phyloP scores from a whole-genome alignment of 2,113 vertebrate species.

The rabbit (Oryctolagus cuniculus) region DNA sequence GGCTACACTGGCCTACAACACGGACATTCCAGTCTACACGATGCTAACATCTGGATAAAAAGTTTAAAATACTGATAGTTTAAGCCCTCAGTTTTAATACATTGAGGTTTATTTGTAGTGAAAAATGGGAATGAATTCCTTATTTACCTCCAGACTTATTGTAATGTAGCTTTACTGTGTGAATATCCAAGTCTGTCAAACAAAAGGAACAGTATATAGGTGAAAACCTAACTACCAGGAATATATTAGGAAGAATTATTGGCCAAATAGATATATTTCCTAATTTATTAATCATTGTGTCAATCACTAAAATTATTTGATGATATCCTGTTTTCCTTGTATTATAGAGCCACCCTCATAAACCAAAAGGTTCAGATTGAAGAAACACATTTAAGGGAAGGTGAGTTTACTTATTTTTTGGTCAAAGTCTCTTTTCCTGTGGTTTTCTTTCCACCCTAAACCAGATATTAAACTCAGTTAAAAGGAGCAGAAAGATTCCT shows the following conservation, averaged over 20 bases:
- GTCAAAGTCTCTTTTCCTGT: constrained; percentile 35
- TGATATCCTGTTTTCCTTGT: constrained; percentile 23
- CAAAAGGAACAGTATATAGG: not conserved
- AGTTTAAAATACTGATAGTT: not conserved
- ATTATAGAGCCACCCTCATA: constrained; percentile 2
- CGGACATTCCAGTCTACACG: not conserved
- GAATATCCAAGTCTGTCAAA: not conserved
- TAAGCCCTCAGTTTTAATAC: not conserved
- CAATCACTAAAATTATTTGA: constrained; percentile 28
- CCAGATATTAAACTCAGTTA: constrained; percentile 68
- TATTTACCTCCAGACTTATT: not conserved
- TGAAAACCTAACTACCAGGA: not conserved
- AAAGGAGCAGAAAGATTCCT: constrained; percentile 53
- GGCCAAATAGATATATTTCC: not conserved
- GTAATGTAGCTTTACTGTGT: not conserved
- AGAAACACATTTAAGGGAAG: not conserved
- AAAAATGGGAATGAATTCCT: not conserved
- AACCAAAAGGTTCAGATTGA: not conserved
- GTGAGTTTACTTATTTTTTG: not conserved
- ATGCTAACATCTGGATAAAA: not conserved
- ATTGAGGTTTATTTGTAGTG: not conserved
- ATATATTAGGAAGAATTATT: not conserved
- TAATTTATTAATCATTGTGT: constrained; percentile 12
- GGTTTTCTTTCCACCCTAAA: constrained; percentile 68
- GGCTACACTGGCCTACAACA: not conserved